phyloP scores from a whole-genome alignment of 2,888 invertebrate species.

The Drosophila trichaetosa region DNA sequence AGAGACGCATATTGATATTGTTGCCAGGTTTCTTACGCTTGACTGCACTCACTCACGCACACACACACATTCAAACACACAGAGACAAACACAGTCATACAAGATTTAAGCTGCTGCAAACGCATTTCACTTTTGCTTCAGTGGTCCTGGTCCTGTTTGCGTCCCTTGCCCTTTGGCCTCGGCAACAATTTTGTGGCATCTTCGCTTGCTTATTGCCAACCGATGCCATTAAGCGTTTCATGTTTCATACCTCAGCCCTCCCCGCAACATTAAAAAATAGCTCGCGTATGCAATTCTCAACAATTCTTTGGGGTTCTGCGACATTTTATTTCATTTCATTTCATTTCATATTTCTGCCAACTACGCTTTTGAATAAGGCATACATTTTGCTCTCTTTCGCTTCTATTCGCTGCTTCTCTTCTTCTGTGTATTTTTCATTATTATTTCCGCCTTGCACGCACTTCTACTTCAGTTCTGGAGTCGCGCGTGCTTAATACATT shows the following conservation, averaged over 20 bases:
- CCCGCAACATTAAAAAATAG: constrained; percentile 57
- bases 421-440: constrained; percentile 5
- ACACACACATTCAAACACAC: constrained; percentile 4
- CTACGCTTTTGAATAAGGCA: constrained; percentile 66
- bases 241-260: constrained; percentile 14
- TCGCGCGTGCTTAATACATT: constrained; percentile 66
- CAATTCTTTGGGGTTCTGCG: constrained; percentile 53
- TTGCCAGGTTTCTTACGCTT: constrained; percentile 68
- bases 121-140: constrained; percentile 77
- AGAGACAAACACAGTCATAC: constrained; percentile 12
- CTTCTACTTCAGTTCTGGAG: constrained; percentile 31
- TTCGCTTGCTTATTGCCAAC: constrained; percentile 63
- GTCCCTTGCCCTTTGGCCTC: constrained; percentile 45
- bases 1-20: constrained; percentile 76
- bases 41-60: constrained; percentile 48
- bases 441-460: constrained; percentile 51
- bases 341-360: constrained; percentile 70
- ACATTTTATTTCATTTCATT: constrained; percentile 69
- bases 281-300: constrained; percentile 75
- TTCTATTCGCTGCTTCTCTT: constrained; percentile 4
- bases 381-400: constrained; percentile 50
- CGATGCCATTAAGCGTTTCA: constrained; percentile 72
- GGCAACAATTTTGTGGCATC: constrained; percentile 75
- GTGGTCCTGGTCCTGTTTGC: constrained; percentile 38
- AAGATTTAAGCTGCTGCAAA: constrained; percentile 59